Evolutionary conservation across 2,888 invertebrate species (phyloP).

Genomic region (Noctua janthina): DNA sequence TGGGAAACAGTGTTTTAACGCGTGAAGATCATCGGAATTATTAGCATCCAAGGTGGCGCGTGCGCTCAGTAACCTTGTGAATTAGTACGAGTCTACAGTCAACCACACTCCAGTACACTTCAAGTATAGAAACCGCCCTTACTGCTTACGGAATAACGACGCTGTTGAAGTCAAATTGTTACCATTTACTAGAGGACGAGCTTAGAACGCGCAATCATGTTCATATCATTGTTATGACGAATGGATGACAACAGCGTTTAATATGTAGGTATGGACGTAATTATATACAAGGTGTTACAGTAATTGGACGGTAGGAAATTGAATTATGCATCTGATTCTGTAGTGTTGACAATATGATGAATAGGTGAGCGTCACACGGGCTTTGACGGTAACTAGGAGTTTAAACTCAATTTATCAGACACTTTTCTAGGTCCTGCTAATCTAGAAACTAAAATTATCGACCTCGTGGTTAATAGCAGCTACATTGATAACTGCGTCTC

Average conservation of each 20-base stretch:
- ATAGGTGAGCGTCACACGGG: slow-evolving; percentile 20
- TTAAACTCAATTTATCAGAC: not conserved
- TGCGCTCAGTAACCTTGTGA: slow-evolving; percentile 84
- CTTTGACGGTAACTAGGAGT: slow-evolving; percentile 5
- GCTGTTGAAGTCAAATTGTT: not conserved
- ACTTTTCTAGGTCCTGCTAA: too few relatives aligned
- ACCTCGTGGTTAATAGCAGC: not conserved
- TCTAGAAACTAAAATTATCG: not conserved
- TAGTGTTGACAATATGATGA: slow-evolving; percentile 31
- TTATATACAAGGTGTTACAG: slow-evolving; percentile 38
- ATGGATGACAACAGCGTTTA: slow-evolving; percentile 67
- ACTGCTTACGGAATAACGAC: slow-evolving; percentile 19
- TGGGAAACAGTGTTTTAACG: slow-evolving; percentile 81
- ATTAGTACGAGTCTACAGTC: slow-evolving; percentile 74
- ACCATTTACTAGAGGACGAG: slow-evolving; percentile 34
- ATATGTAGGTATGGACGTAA: slow-evolving; percentile 36
- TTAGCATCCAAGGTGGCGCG: slow-evolving; percentile 86
- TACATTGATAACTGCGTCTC: not conserved
- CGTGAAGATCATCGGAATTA: slow-evolving; percentile 84
- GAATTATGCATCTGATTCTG: slow-evolving; percentile 34
- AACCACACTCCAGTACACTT: slow-evolving; percentile 19
- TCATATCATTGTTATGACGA: slow-evolving; percentile 72
- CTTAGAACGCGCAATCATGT: slow-evolving; percentile 72
- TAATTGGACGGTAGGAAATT: slow-evolving; percentile 44
- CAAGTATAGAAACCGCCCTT: slow-evolving; percentile 16